Conservation (phyloP, 2,113 vertebrate species). For the Cnemophilus loriae region DNA sequence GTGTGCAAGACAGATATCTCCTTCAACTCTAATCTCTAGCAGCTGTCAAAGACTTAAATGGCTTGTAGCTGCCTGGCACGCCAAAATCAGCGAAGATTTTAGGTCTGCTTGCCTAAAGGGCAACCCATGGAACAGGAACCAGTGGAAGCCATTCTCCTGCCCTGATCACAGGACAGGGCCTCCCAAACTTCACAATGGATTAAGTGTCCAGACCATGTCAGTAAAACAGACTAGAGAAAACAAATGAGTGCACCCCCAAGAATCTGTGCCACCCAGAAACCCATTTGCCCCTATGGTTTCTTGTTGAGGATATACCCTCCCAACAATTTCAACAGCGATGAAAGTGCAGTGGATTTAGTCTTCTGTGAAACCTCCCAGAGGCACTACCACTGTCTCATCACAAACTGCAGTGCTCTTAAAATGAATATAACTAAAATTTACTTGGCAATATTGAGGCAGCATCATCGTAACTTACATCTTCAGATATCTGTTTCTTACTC, state of each 20-base stretch:
- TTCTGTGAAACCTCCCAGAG: not conserved
- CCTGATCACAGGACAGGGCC: not conserved
- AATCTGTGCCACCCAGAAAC: not conserved
- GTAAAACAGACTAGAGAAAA: not conserved
- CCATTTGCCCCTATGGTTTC: not conserved
- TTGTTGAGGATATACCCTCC: not conserved
- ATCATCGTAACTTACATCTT: not conserved
- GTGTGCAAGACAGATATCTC: not conserved
- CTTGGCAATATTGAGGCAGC: not conserved
- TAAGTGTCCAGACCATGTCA: not conserved
- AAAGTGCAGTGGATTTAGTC: not conserved
- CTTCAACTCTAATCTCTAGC: slow-evolving; percentile 32
- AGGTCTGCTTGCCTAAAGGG: not conserved
- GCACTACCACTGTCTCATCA: too few relatives aligned
- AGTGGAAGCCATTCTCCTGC: not conserved
- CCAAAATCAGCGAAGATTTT: not conserved
- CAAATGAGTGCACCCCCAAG: not conserved
- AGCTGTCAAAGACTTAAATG: slow-evolving; percentile 19
- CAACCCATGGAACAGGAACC: not conserved
- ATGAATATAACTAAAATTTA: not conserved
- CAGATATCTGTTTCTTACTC: not conserved
- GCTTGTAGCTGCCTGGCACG: not conserved
- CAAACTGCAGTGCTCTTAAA: not conserved
- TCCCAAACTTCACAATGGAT: not conserved
- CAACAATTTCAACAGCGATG: not conserved